Evolutionary conservation across 2,797 vertebrate genomes (phyloP).

Genomic region (Myotis vivesi): DNA sequence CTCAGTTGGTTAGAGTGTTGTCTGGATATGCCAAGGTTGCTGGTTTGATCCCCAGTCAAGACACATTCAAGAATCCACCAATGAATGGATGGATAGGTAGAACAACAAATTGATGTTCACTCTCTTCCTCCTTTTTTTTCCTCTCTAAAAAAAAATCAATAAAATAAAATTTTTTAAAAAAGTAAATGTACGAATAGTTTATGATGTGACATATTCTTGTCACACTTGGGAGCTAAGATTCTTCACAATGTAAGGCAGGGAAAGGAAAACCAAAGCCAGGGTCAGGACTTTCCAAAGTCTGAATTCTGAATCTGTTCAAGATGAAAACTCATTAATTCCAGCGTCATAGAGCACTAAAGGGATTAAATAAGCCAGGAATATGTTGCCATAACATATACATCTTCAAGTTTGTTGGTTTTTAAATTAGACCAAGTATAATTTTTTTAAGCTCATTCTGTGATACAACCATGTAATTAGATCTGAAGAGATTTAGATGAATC

Average conservation of each 20-base stretch:
- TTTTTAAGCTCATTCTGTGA: background rate
- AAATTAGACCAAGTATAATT: background rate
- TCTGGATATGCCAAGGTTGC: background rate
- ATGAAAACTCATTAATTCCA: background rate
- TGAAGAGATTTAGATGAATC: background rate
- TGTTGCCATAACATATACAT: background rate
- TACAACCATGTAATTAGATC: background rate
- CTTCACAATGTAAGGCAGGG: background rate
- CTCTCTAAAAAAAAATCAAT: background rate
- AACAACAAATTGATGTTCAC: background rate
- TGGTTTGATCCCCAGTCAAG: background rate
- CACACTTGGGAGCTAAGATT: background rate
- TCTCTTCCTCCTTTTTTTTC: background rate
- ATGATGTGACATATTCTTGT: background rate
- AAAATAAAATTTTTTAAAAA: no score
- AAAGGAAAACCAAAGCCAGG: background rate
- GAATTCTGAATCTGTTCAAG: background rate
- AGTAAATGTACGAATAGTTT: background rate
- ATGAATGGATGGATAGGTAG: background rate
- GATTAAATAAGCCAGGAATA: background rate
- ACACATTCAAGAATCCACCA: background rate
- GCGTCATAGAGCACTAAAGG: accelerated
- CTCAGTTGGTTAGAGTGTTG: background rate
- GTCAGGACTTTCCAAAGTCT: background rate
- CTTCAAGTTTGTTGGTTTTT: background rate